Base-by-base conservation (phyloP, 2,113 vertebrate genomes). In the Hippocampus abdominalis region DNA sequence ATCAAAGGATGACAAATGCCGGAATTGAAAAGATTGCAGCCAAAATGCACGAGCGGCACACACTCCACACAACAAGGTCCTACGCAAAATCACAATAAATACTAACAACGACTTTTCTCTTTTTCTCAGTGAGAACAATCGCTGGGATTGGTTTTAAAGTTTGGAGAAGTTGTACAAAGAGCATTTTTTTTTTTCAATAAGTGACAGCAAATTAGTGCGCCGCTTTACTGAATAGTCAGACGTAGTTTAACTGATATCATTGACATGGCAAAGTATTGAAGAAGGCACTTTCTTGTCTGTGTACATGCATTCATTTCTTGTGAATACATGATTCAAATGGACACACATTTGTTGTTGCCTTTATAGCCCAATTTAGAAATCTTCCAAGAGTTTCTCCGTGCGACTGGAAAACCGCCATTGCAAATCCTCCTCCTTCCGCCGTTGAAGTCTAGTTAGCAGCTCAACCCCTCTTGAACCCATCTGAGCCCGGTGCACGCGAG, bases 401-500 rank as follows among this genome's bases (percentile, higher is more conserved):
- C 46, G 20, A 8, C 64, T n/a, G 57, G 64, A 70, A 40, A 39
- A 23, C 59, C 39, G 25, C 25, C 29, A 69, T 51, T n/a, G 51
- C 68, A 74, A 68, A 16, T 6, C 46, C 71, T 68, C 62, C 67
- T 64, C 39, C 56, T 36, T n/a, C 63, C 7, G 7, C n/a, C 12
- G 8, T 60, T 48, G 63, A 64, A 46, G 42, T 64, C 40, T 46
- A 25, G 63, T 64, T 64, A 64, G 63, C 39, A 27, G 65, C 75
- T 69, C 78, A 76, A 75, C 76, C 75, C 32, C 75, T 64, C 62
- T 77, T 68, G 66, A 66, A 56, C 83, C 69, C 88, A 90, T 83
- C 86, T 90, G 88, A 87, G 83, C 78, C 81, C 81, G 44, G 65
- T 69, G 66, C 79, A 83, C 72, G 77, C 78, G 64, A 85, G 87